A percentile compares a stretch with the other conserved stretches of the same genome.
Conservation (phyloP, 2,113 vertebrate species). For the Choloepus hoffmanni region DNA sequence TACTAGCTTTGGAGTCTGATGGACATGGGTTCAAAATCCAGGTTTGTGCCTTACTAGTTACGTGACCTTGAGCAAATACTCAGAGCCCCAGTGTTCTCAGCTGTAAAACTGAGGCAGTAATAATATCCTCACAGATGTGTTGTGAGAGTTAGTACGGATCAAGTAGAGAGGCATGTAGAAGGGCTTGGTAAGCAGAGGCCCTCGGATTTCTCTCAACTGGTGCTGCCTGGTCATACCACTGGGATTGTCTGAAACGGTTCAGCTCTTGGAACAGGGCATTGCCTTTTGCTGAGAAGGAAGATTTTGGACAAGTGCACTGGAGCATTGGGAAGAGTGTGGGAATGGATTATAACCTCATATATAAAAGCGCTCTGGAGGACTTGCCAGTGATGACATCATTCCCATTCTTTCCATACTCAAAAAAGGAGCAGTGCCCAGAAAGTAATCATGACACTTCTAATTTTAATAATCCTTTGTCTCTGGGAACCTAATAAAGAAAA, state of each 20-base stretch:
- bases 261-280: background rate
- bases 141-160: background rate
- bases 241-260: background rate
- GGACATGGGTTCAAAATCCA: background rate
- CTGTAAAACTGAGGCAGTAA: background rate
- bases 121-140: background rate
- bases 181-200: background rate
- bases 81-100: background rate
- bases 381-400: background rate
- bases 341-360: background rate
- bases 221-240: background rate
- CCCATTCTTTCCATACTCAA: background rate
- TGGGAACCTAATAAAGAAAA: background rate
- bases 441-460: background rate
- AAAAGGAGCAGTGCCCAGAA: background rate
- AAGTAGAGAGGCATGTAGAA: background rate
- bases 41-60: background rate
- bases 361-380: background rate
- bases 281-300: background rate
- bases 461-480: conserved; percentile 31
- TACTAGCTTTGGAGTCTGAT: background rate
- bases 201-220: background rate
- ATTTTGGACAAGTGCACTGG: background rate
- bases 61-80: background rate
- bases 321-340: background rate